Evolutionary conservation across 2,113 vertebrate genomes (phyloP).

Genomic region (Microcebus jonahi): DNA sequence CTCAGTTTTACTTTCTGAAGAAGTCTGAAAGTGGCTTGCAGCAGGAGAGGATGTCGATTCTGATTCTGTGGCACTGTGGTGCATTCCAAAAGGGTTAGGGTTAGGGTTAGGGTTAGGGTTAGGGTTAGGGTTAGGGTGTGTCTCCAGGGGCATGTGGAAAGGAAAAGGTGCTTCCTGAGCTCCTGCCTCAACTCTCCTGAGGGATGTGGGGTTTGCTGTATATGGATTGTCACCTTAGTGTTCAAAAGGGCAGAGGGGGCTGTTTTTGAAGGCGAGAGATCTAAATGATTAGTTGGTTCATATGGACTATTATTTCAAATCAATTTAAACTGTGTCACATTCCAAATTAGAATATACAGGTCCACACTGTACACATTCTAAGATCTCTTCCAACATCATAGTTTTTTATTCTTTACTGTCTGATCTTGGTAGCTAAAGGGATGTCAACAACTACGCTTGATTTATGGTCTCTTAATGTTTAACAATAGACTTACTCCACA

Average conservation of each 20-base stretch:
- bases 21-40: rapidly evolving
- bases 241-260: not conserved
- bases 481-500: not conserved
- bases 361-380: not conserved
- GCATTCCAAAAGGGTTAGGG: no score
- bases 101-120: no score
- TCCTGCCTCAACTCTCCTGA: no score
- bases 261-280: not conserved
- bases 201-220: not conserved
- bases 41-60: not conserved
- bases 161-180: rapidly evolving
- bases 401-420: not conserved
- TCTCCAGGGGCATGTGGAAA: not conserved
- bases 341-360: not conserved
- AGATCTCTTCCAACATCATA: not conserved
- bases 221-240: not conserved
- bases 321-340: not conserved
- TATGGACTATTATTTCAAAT: not conserved
- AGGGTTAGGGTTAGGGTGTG: no score
- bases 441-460: not conserved
- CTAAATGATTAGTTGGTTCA: not conserved
- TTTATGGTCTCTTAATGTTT: not conserved
- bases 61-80: no score
- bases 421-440: not conserved
- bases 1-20: not conserved